Percentiles rank a stretch among this genome's conserved stretches.
These are phyloP conservation scores for Conops quadrifasciatus DNA, from an alignment of 2,888 invertebrate genomes.

Conservation along the genomic window DNA sequence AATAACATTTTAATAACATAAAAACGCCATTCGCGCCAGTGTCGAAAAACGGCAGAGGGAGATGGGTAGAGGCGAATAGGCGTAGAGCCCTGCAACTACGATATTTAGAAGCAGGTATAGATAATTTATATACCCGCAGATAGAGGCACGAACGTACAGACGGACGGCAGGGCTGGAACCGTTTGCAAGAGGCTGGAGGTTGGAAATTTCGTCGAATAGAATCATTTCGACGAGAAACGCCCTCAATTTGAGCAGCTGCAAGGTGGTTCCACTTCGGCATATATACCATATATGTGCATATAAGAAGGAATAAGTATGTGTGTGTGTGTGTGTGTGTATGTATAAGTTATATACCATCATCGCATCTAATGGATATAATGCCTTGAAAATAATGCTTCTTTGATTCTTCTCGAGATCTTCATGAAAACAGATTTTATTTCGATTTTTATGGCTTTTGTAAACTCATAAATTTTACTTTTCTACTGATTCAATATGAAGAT, in stretches of 20 bases:
- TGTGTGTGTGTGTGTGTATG: not conserved
- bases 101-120: slow-evolving; percentile 7
- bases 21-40: slow-evolving; percentile 45
- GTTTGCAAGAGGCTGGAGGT: too few relatives aligned
- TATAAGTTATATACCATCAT: not conserved
- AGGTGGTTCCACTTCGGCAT: too few relatives aligned
- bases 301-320: too few relatives aligned
- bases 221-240: slow-evolving; percentile 17
- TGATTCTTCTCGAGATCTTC: not conserved
- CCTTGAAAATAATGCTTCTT: too few relatives aligned
- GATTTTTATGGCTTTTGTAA: slow-evolving; percentile 8
- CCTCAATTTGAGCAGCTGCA: slow-evolving; percentile 14
- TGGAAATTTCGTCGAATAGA: slow-evolving; percentile 1
- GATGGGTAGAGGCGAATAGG: not conserved
- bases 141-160: not conserved
- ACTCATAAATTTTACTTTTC: slow-evolving; percentile 31
- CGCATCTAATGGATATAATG: not conserved
- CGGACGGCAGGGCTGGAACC: not conserved
- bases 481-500: not conserved
- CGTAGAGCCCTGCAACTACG: not conserved
- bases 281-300: too few relatives aligned
- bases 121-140: slow-evolving; percentile 11
- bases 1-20: slow-evolving; percentile 59
- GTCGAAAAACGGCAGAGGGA: not conserved
- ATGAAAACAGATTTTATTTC: not conserved